Evolutionary conservation across 2,888 invertebrate species (phyloP).

Genomic region (Chorisops tibialis): DNA sequence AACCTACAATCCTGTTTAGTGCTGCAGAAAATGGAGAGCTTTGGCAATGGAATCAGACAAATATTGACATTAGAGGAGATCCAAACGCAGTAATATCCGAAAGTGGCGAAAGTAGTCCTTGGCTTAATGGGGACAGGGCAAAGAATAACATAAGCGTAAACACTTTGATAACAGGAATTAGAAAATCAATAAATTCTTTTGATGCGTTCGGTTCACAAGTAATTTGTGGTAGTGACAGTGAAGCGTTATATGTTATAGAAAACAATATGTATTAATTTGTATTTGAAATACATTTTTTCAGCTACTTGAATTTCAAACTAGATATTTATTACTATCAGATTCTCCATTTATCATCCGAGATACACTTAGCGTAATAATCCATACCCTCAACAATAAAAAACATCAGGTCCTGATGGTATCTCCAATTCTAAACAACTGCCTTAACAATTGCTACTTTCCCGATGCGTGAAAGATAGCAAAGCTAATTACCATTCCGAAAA

Average conservation of each 20-base stretch:
- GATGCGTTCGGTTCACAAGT: constrained; percentile 73
- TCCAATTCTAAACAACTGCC: too few relatives aligned
- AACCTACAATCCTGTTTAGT: constrained; percentile 80
- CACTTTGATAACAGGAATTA: constrained; percentile 69
- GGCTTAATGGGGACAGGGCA: constrained; percentile 67
- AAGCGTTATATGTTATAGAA: constrained; percentile 79
- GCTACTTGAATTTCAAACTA: too few relatives aligned
- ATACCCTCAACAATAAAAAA: too few relatives aligned
- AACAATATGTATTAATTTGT: constrained; percentile 50
- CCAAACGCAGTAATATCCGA: background rate
- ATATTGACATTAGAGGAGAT: constrained; percentile 32
- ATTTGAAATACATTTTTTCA: background rate
- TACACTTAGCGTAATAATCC: too few relatives aligned
- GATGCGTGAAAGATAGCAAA: too few relatives aligned
- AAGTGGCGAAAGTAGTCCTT: constrained; percentile 53
- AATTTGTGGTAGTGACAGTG: constrained; percentile 83
- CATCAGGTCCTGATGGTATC: too few relatives aligned
- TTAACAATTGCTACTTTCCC: too few relatives aligned
- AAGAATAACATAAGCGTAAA: constrained; percentile 58
- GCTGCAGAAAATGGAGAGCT: constrained; percentile 78
- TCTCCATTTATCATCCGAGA: too few relatives aligned
- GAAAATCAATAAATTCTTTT: constrained; percentile 77
- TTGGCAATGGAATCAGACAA: constrained; percentile 80
- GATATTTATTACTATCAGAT: too few relatives aligned
- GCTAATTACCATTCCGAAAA: too few relatives aligned